These are phyloP conservation scores for Drosophila infuscata DNA, from an alignment of 2,888 invertebrate species.

Conservation along the genomic window DNA sequence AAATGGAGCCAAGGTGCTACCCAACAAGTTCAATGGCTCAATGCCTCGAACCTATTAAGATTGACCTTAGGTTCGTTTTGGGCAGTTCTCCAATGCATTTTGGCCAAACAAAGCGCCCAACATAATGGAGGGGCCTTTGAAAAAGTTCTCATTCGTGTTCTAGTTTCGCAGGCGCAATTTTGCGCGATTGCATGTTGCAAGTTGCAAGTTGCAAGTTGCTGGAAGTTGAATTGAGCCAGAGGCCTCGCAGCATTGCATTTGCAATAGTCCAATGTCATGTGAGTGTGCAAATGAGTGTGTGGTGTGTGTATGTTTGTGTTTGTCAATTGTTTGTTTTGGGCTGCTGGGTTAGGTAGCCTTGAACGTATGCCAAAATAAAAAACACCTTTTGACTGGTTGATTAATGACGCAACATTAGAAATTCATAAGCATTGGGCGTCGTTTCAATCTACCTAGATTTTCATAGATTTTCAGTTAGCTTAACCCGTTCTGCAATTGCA, in stretches of 20 bases:
- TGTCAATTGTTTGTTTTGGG: constrained; percentile 62
- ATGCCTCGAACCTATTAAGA: constrained; percentile 77
- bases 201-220: constrained; percentile 22
- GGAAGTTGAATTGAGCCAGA: constrained; percentile 46
- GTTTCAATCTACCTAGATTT: constrained; percentile 27
- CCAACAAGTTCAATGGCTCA: constrained; percentile 82
- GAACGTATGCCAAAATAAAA: constrained; percentile 77
- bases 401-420: constrained; percentile 79
- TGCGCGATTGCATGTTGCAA: constrained; percentile 52
- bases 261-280: constrained; percentile 67
- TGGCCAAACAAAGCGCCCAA: constrained; percentile 55
- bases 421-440: constrained; percentile 70
- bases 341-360: constrained; percentile 65
- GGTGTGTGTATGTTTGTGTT: constrained; percentile 27
- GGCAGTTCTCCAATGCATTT: constrained; percentile 33
- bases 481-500: constrained; percentile 51
- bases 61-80: constrained; percentile 76
- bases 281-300: constrained; percentile 4
- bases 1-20: constrained; percentile 70
- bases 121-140: constrained; percentile 49
- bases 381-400: constrained; percentile 69
- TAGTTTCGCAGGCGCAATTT: constrained; percentile 74
- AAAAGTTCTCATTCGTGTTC: constrained; percentile 83
- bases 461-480: constrained; percentile 20
- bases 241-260: constrained; percentile 46